Percentiles rank a stretch among this genome's conserved stretches.
Conservation (phyloP, 2,113 vertebrate species). For the Ramphastos sulfuratus region DNA sequence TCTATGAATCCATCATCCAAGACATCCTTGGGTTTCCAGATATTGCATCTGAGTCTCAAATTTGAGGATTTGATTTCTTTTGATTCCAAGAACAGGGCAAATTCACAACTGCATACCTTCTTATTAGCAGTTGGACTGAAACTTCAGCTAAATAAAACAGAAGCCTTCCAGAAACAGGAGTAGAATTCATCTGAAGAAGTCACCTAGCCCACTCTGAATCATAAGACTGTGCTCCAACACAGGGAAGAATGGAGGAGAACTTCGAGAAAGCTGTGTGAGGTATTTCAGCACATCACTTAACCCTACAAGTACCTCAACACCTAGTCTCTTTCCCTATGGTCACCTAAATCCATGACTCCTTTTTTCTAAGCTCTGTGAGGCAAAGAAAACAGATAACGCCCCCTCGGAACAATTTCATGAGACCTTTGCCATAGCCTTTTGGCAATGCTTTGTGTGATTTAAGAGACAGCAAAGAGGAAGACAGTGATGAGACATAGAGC, state of each 20-base stretch:
- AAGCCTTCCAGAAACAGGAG: neutral
- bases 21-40: neutral
- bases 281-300: neutral
- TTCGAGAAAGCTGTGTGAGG: neutral
- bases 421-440: neutral
- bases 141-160: neutral
- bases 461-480: too few relatives aligned
- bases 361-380: neutral
- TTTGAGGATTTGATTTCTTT: neutral
- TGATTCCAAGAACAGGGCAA: neutral
- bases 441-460: accelerated
- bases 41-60: neutral
- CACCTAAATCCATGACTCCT: neutral
- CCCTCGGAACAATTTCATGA: neutral
- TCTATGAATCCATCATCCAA: neutral
- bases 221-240: neutral
- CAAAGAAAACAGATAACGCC: neutral
- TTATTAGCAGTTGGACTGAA: neutral
- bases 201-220: neutral
- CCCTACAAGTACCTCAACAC: too few relatives aligned
- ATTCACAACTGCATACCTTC: too few relatives aligned
- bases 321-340: neutral
- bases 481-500: neutral
- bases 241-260: neutral
- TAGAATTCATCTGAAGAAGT: neutral